These are phyloP conservation scores for Numenius arquata DNA, from an alignment of 2,113 vertebrate species.

Conservation along the genomic window DNA sequence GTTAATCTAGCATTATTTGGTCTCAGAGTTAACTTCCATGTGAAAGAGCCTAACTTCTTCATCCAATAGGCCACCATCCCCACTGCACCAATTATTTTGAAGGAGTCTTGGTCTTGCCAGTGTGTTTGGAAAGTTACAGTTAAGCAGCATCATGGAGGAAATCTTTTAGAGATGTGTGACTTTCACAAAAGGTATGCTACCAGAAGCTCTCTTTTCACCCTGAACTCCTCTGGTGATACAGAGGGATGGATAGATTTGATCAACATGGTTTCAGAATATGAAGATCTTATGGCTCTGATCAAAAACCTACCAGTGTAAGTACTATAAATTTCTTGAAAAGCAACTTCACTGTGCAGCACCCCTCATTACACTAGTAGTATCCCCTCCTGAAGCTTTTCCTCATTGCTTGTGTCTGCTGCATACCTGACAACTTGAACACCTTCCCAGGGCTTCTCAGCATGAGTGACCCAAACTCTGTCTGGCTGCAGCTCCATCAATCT, in stretches of 20 bases:
- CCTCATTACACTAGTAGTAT: neutral
- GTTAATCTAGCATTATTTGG: slow-evolving; percentile 4
- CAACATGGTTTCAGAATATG: neutral
- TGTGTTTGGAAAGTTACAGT: neutral
- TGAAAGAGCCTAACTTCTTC: slow-evolving; percentile 9
- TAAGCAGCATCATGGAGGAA: neutral
- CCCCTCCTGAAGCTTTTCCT: neutral
- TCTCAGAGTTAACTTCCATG: slow-evolving; percentile 13
- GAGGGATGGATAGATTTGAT: neutral
- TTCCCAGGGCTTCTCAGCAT: neutral
- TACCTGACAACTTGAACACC: neutral
- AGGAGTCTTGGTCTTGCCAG: slow-evolving; percentile 26
- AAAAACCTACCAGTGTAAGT: neutral
- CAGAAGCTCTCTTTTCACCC: neutral
- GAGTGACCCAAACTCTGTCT: neutral
- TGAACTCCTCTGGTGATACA: neutral
- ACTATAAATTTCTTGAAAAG: neutral
- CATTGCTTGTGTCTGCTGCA: neutral
- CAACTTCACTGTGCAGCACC: neutral
- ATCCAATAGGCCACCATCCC: neutral
- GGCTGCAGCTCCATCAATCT: neutral
- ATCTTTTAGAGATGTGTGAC: neutral
- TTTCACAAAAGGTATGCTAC: neutral
- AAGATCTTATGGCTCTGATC: neutral
- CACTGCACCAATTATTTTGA: slow-evolving; percentile 25